Evolutionary conservation across 2,888 invertebrate genomes (phyloP), one percentile per base, ranked within the genome.

Genomic region (Agonopterix subpropinquella): DNA sequence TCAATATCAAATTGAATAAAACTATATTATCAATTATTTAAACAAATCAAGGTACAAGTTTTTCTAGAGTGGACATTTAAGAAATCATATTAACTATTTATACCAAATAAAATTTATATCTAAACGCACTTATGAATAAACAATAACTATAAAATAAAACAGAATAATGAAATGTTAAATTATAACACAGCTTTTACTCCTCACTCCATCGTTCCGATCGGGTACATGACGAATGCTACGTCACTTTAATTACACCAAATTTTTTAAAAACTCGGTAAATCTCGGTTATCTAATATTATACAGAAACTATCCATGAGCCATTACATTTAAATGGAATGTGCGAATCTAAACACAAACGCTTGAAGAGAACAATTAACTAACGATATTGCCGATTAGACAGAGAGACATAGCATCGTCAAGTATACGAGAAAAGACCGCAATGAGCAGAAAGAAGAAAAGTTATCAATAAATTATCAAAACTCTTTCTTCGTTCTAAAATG

Each of bases 141-240:
- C 77, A 83, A 85, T 85, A 85, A 82, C 83, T 87, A 87, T 77
- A 78, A 87, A 87, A 86, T 85, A 86, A 86, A 86, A 85, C 82
- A 85, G 81, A 83, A 80, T 84, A 84, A 79, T 85, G 84, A 86
- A 84, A 82, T 82, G 85, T 86, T 83, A 86, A 82, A 81, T 84
- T 81, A 85, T 88, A 88, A 85, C 85, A 87, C 87, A 88, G 86
- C 81, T 85, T 80, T 82, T 72, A 73, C 76, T 74, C 77, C 80
- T 77, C 78, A 73, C 80, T 76, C 70, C 71, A 67, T 73, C 73
- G 69, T 75, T 77, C 72, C 70, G 66, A 71, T 73, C 67, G 70
- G 67, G 74, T 74, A 77, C 75, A 58, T 61, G 80, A 83, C 79
- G 63, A 73, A 77, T 82, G 83, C 86, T 86, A 85, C 69, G 72